Percentiles rank a stretch among this genome's conserved stretches.
Evolutionary conservation across 2,888 invertebrate species (phyloP).

Genomic region (Operophtera brumata): DNA sequence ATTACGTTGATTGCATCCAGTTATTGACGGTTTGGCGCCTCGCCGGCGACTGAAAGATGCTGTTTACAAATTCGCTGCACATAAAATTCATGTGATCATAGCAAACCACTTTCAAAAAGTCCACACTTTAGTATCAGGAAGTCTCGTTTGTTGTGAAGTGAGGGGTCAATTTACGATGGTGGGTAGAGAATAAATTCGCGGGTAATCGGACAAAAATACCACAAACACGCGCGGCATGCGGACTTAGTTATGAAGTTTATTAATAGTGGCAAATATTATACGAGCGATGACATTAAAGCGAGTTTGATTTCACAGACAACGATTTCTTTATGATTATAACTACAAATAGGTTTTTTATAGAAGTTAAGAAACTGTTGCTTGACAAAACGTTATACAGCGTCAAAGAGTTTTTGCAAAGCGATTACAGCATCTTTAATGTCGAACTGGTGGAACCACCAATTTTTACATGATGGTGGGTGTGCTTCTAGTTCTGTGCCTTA

Average conservation of each 20-base stretch:
- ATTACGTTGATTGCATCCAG: constrained; percentile 34
- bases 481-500: too few relatives aligned
- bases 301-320: constrained; percentile 3
- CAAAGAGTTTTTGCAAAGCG: too few relatives aligned
- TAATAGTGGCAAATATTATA: constrained; percentile 43
- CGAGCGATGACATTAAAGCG: constrained; percentile 26
- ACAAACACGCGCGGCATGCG: constrained; percentile 34
- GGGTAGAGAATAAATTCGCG: constrained; percentile 16
- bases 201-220: constrained; percentile 34
- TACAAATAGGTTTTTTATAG: too few relatives aligned
- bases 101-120: constrained; percentile 7
- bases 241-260: constrained; percentile 38
- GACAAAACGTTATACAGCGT: too few relatives aligned
- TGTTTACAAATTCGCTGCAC: constrained; percentile 41
- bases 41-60: constrained; percentile 37
- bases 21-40: constrained; percentile 44
- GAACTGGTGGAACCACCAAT: too few relatives aligned
- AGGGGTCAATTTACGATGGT: constrained; percentile 17
- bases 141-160: background rate
- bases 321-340: constrained; percentile 18
- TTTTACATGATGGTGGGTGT: too few relatives aligned
- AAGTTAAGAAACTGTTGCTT: too few relatives aligned
- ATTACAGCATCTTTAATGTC: too few relatives aligned
- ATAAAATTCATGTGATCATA: constrained; percentile 4
- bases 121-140: background rate